These are phyloP conservation scores for Drosophila anceps DNA, from an alignment of 2,888 invertebrate genomes.

Conservation along the genomic window DNA sequence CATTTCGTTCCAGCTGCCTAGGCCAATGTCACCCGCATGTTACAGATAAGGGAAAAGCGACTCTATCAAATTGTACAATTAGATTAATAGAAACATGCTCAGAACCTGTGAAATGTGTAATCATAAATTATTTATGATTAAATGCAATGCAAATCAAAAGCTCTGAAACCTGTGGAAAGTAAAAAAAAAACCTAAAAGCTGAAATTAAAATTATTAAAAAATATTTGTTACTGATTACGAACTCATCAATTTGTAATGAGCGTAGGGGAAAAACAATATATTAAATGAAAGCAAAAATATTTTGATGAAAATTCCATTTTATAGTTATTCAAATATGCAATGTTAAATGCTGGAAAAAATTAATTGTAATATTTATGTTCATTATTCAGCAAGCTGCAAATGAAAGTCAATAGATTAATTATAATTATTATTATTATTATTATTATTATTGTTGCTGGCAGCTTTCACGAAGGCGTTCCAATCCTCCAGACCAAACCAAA, in stretches of 20 bases:
- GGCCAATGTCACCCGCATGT: constrained; percentile 54
- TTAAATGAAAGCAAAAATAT: constrained; percentile 17
- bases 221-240: constrained; percentile 51
- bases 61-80: constrained; percentile 52
- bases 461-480: constrained; percentile 32
- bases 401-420: constrained; percentile 72
- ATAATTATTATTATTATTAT: constrained; percentile 66
- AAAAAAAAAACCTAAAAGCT: constrained; percentile 23
- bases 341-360: constrained; percentile 46
- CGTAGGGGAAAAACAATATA: constrained; percentile 11
- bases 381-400: constrained; percentile 67
- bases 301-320: constrained; percentile 30
- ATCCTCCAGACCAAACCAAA: constrained; percentile 62
- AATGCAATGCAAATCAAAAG: constrained; percentile 58
- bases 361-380: constrained; percentile 47
- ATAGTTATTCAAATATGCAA: constrained; percentile 43
- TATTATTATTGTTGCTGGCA: constrained; percentile 58
- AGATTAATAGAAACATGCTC: constrained; percentile 52
- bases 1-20: constrained; percentile 24
- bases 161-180: constrained; percentile 17
- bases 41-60: constrained; percentile 4
- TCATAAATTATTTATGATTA: constrained; percentile 64
- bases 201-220: constrained; percentile 49
- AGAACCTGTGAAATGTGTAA: constrained; percentile 27
- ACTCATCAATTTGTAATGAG: constrained; percentile 70